A percentile compares a stretch with the other conserved stretches of the same genome.
Evolutionary conservation across 2,888 invertebrate species (phyloP).

Genomic region (Dysmachus trigonus): DNA sequence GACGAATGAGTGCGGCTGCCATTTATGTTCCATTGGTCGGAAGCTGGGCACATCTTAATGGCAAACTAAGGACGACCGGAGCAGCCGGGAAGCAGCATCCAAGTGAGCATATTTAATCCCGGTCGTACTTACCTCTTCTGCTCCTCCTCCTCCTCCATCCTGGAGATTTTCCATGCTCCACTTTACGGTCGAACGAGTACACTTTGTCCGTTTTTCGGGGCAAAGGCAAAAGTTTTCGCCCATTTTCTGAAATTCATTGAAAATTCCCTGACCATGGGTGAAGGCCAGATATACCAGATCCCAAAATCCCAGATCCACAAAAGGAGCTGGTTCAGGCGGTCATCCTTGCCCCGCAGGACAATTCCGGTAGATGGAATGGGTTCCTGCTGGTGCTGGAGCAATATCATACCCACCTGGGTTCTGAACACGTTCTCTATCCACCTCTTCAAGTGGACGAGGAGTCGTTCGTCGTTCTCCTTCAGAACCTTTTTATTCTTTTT

Average conservation of each 20-base stretch:
- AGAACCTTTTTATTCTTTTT: neutral
- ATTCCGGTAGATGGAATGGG: neutral
- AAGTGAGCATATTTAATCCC: constrained; percentile 37
- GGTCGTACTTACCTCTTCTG: constrained; percentile 6
- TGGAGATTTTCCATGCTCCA: constrained; percentile 43
- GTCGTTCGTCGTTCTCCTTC: constrained; percentile 23
- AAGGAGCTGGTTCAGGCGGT: neutral
- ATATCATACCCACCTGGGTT: neutral
- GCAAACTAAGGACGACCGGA: constrained; percentile 7
- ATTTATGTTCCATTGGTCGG: constrained; percentile 45
- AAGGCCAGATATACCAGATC: neutral
- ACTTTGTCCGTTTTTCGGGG: constrained; percentile 39
- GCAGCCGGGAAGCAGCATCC: neutral
- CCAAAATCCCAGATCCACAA: neutral
- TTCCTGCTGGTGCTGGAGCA: constrained; percentile 1
- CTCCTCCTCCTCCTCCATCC: too few relatives aligned
- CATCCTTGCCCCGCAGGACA: neutral
- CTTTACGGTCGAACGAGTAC: constrained; percentile 42
- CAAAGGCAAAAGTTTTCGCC: constrained; percentile 41
- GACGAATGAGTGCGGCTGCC: constrained; percentile 46
- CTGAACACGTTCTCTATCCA: neutral
- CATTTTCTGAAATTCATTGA: constrained; percentile 48
- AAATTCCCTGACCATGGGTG: constrained; percentile 36
- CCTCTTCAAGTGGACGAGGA: constrained; percentile 25
- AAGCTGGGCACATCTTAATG: constrained; percentile 35